Base-by-base conservation (phyloP, 2,113 vertebrate genomes). In the Myotis yumanensis region DNA sequence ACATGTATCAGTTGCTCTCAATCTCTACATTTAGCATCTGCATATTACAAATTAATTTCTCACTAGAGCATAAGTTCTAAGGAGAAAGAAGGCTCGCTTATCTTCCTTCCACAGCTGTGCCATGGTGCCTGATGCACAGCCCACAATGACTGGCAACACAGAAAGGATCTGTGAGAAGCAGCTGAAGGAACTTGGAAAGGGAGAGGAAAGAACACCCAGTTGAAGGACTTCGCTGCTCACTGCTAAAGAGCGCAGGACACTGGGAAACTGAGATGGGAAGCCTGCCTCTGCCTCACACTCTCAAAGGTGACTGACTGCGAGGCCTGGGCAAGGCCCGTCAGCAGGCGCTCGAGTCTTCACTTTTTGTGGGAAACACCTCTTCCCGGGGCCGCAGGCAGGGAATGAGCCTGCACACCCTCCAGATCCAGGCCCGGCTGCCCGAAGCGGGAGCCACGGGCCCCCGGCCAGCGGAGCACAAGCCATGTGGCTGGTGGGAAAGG, bases 11-110 rank as follows among this genome's bases (percentile, higher is more conserved):
- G 48, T 59, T 64, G 57, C 7, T 93, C 59, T 83, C 57, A 79
- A 35, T 64, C 43, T 94, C 86, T 59, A 73, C 51, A 76, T 64
- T 91, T n/a, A 71, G 17, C 76, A 92, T 64, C 66, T 71, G 57
- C 80, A 96, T 84, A 81, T 71, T 32, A 90, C 46, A 68, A 96
- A 87, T 84, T 68, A 37, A 32, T 73, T 95, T 37, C 11, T 84
- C 85, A 85, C 46, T 64, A 68, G 57, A 80, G 75, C 51, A 0
- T 59, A 86, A 64, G 12, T 96, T 88, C 18, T 62, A 48, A 51
- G 69, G 62, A 95, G 11, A 68, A 88, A 90, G 11, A 64, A 32
- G 89, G 28, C 7, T 43, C 7, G 0, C 4, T 76, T 72, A 48
- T 48, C 52, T 59, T 88, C 52, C 30, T 88, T 52, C 37, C 64